These are phyloP conservation scores for Sepioteuthis lessoniana DNA, from an alignment of 2,888 invertebrate genomes.

Conservation along the genomic window DNA sequence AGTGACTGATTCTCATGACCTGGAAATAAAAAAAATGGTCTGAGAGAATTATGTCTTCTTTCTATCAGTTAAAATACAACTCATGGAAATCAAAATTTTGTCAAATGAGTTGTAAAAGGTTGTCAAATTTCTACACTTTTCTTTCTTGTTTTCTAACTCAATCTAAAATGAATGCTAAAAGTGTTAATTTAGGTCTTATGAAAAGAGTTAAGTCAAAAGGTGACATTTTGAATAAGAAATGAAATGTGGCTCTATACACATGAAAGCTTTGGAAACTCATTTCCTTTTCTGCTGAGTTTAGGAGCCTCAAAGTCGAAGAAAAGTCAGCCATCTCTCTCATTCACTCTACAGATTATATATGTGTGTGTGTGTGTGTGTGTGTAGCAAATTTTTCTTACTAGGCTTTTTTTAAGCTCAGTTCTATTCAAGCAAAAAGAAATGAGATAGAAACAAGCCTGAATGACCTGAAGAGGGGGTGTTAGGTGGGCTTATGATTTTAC, in stretches of 20 bases:
- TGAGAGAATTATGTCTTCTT: background rate
- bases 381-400: no score
- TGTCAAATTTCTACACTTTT: background rate
- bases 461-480: no score
- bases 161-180: background rate
- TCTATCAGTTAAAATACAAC: background rate
- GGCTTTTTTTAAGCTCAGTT: no score
- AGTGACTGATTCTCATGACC: background rate
- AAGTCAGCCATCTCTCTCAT: background rate
- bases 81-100: background rate
- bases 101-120: background rate
- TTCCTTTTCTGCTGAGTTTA: background rate
- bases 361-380: no score
- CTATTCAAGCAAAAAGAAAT: no score
- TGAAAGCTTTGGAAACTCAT: background rate
- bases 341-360: no score
- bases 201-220: background rate
- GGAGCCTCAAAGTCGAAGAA: background rate
- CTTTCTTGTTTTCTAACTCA: background rate
- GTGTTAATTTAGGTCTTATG: background rate
- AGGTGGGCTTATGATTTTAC: no score
- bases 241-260: background rate
- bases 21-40: background rate
- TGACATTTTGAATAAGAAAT: background rate
- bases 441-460: no score